Conservation (phyloP, 30 jellyfish, hydroid and myxozoan species). For the Catostylus mosaicus region DNA sequence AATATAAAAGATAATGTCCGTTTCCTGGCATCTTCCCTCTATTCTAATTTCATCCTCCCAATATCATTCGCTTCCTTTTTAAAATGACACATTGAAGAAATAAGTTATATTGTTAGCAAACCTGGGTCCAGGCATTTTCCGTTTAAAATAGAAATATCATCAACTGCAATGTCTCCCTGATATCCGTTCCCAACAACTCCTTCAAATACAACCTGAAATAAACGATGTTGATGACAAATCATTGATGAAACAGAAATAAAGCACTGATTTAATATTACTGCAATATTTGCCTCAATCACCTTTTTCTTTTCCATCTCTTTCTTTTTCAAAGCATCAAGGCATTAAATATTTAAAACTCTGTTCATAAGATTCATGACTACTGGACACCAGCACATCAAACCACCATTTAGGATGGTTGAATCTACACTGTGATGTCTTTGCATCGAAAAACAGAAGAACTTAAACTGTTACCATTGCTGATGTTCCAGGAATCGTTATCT, state of each 20-base stretch:
- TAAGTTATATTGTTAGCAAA: background rate
- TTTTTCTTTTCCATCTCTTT: too few species aligned
- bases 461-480: slow-evolving; percentile 61
- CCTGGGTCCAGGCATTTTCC: slow-evolving; percentile 77
- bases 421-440: too few species aligned
- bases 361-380: too few species aligned
- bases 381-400: too few species aligned
- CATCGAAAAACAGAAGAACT: too few species aligned
- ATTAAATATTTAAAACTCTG: too few species aligned
- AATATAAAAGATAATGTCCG: too few species aligned
- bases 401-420: too few species aligned
- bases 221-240: background rate
- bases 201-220: slow-evolving; percentile 78
- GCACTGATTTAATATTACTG: too few species aligned
- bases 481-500: slow-evolving; percentile 63
- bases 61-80: too few species aligned
- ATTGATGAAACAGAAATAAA: background rate
- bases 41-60: background rate
- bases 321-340: too few species aligned
- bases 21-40: background rate
- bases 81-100: background rate
- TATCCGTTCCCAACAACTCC: slow-evolving; percentile 73
- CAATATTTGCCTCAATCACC: too few species aligned
- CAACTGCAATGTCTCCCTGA: slow-evolving; percentile 88
- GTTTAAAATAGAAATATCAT: slow-evolving; percentile 60